Conservation (phyloP, 1,140 invertebrate species). For the Megalonaias nervosa region DNA sequence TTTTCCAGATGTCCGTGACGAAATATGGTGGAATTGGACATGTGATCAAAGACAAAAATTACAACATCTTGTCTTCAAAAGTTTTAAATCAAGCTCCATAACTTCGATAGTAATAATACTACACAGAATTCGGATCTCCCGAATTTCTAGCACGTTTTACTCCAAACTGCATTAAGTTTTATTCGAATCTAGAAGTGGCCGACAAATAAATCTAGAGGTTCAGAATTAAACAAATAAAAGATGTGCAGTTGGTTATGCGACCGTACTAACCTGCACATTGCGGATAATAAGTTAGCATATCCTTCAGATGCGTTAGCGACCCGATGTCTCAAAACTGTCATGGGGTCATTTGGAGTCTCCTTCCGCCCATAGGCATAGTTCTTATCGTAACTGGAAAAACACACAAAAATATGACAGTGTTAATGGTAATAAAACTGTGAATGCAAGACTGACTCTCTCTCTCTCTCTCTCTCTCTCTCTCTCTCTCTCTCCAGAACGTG, state of each 20-base stretch:
- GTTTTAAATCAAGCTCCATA: too few relatives aligned
- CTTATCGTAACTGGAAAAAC: constrained; percentile 22
- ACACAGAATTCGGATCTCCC: too few relatives aligned
- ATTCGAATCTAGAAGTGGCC: too few relatives aligned
- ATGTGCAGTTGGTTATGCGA: background rate
- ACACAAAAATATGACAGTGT: background rate
- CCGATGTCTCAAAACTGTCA: constrained; percentile 25
- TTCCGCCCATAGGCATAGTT: constrained; percentile 19
- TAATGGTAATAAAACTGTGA: background rate
- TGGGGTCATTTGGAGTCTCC: constrained; percentile 29
- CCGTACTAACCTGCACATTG: constrained; percentile 26
- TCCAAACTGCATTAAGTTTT: too few relatives aligned
- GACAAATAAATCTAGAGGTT: too few relatives aligned
- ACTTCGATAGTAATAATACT: too few relatives aligned
- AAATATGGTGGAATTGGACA: too few relatives aligned
- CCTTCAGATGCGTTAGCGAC: constrained; percentile 26
- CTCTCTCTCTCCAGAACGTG: background rate
- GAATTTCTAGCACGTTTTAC: too few relatives aligned
- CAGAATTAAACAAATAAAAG: too few relatives aligned
- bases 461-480: background rate
- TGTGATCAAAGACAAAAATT: too few relatives aligned
- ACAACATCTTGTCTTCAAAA: too few relatives aligned
- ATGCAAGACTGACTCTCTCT: background rate
- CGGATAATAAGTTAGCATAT: constrained; percentile 47
- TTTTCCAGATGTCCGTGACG: too few relatives aligned